Conservation (phyloP, 2,888 invertebrate species). For the Drosophila longiperda region DNA sequence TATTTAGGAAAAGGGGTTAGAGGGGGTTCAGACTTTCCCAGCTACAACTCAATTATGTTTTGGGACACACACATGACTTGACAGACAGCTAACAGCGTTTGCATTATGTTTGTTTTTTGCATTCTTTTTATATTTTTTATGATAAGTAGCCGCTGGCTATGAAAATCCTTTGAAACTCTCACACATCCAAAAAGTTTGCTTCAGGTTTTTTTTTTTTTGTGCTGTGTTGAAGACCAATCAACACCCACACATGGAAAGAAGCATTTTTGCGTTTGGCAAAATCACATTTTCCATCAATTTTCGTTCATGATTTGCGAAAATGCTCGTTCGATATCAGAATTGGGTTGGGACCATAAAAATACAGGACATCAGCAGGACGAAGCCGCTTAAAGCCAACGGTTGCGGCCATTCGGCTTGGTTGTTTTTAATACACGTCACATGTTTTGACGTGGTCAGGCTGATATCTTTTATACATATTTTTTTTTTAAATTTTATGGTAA, state of each 20-base stretch:
- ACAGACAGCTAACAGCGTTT: slow-evolving; percentile 63
- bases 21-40: slow-evolving; percentile 43
- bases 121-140: slow-evolving; percentile 54
- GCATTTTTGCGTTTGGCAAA: slow-evolving; percentile 50
- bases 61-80: slow-evolving; percentile 74
- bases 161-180: slow-evolving; percentile 75
- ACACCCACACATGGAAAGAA: slow-evolving; percentile 51
- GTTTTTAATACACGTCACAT: slow-evolving; percentile 78
- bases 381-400: slow-evolving; percentile 70
- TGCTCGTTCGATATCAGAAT: slow-evolving; percentile 47
- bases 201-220: slow-evolving; percentile 23
- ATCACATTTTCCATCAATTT: slow-evolving; percentile 81
- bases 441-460: slow-evolving; percentile 71
- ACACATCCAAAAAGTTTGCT: slow-evolving; percentile 21
- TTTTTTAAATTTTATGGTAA: slow-evolving; percentile 75
- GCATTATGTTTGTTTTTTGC: slow-evolving; percentile 61
- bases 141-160: slow-evolving; percentile 81
- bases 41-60: slow-evolving; percentile 77
- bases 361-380: slow-evolving; percentile 48
- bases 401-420: slow-evolving; percentile 38
- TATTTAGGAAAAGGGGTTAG: slow-evolving; percentile 44
- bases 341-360: slow-evolving; percentile 49
- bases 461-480: slow-evolving; percentile 38
- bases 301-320: slow-evolving; percentile 79
- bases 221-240: slow-evolving; percentile 71